These are phyloP conservation scores for Premnoplex brunnescens DNA, from an alignment of 2,797 vertebrate species.

Conservation along the genomic window DNA sequence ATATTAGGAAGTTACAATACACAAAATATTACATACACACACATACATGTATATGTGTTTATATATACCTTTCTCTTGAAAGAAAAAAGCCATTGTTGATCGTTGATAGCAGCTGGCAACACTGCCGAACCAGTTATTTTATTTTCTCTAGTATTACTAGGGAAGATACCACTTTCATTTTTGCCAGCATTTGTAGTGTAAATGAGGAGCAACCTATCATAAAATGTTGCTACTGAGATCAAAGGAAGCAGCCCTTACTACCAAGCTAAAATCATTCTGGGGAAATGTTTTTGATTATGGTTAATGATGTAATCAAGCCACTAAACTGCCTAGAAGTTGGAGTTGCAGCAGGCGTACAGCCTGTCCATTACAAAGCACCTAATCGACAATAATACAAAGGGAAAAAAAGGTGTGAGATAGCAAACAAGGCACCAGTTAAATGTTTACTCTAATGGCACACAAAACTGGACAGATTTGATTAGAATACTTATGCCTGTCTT, in stretches of 20 bases:
- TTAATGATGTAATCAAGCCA: slow-evolving; percentile 85
- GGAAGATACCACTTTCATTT: slow-evolving; percentile 74
- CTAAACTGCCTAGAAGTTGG: slow-evolving; percentile 76
- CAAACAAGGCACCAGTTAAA: slow-evolving; percentile 69
- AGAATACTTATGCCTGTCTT: slow-evolving; percentile 54
- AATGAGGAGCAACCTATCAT: slow-evolving; percentile 81
- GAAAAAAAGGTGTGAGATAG: slow-evolving; percentile 44
- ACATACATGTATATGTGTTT: not conserved
- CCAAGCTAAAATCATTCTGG: slow-evolving; percentile 79
- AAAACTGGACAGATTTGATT: slow-evolving; percentile 67
- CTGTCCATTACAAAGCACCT: slow-evolving; percentile 64
- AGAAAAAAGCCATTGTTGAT: slow-evolving; percentile 50
- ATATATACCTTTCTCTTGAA: not conserved
- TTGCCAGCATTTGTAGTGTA: slow-evolving; percentile 79
- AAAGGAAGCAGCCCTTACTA: slow-evolving; percentile 80
- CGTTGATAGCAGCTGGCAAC: slow-evolving; percentile 48
- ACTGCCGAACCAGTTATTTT: slow-evolving; percentile 68
- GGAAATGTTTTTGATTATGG: slow-evolving; percentile 83
- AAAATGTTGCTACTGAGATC: slow-evolving; percentile 80
- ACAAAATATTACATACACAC: not conserved
- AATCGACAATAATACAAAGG: slow-evolving; percentile 50
- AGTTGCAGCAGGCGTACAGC: slow-evolving; percentile 67
- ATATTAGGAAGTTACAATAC: not conserved
- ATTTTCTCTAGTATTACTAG: slow-evolving; percentile 69
- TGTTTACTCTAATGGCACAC: slow-evolving; percentile 69